Evolutionary conservation across 1,140 invertebrate genomes (phyloP).

Genomic region (Linepithema humile): DNA sequence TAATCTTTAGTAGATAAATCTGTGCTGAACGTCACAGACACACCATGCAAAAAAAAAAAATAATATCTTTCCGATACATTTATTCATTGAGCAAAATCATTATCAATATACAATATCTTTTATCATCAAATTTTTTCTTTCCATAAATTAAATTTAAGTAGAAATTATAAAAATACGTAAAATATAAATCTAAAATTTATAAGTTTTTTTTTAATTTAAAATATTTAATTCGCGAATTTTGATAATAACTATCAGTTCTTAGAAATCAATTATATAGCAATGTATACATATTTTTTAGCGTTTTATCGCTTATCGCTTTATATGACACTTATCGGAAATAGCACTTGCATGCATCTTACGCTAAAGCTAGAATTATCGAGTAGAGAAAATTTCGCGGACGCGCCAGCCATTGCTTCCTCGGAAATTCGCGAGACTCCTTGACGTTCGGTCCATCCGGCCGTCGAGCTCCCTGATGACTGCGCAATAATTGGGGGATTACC

Average conservation of each 20-base stretch:
- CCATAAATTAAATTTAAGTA: background rate
- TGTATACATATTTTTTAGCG: background rate
- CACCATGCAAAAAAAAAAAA: too few relatives aligned
- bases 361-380: background rate
- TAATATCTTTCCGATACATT: background rate
- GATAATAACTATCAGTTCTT: background rate
- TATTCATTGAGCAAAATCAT: background rate
- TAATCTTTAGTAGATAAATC: slow-evolving; percentile 26
- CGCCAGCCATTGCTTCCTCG: background rate
- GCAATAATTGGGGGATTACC: slow-evolving; percentile 53
- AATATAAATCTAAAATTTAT: too few relatives aligned
- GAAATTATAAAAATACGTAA: background rate
- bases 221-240: background rate
- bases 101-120: background rate
- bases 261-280: background rate
- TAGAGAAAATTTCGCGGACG: slow-evolving; percentile 12
- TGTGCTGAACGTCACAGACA: background rate
- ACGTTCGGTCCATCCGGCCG: slow-evolving; percentile 9
- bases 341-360: background rate
- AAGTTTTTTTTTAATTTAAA: background rate
- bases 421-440: slow-evolving; percentile 43
- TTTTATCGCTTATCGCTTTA: background rate
- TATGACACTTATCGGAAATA: background rate
- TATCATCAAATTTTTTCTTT: background rate
- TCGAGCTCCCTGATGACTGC: slow-evolving; percentile 40